Base-by-base conservation (phyloP, 1,140 invertebrate genomes). In the Chionoecetes opilio region DNA sequence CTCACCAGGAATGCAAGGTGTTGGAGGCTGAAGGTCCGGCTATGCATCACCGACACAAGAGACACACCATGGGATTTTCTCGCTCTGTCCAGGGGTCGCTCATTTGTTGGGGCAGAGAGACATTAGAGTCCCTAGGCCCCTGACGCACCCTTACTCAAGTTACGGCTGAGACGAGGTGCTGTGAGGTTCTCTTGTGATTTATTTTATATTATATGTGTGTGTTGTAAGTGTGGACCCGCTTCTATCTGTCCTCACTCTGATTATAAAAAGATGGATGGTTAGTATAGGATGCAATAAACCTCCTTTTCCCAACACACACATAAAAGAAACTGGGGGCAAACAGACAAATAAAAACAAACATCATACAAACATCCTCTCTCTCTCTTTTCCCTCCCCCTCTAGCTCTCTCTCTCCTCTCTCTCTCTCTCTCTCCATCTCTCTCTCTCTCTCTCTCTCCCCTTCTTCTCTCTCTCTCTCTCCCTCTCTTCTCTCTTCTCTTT, bases 71-170 rank as follows among this genome's bases (percentile, higher is more conserved):
- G 21, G 63, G 63, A 75, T 75, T 75, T 75, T 17, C 63, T 75
- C n/a, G 63, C 63, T 75, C 63, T n/a, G 63, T 75, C 63, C n/a
- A n/a, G 63, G 63, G 63, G 63, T 75, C 63, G n/a, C 63, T 75
- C 63, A 75, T 75, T 75, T 26, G 63, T 75, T 75, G 63, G n/a
- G 26, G 63, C 63, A 2, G 63, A n/a, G 63, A 75, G 63, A 75
- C 46, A 53, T 17, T 41, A 2, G 46, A 53, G 46, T 11, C 21
- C 46, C 2, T 17, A 53, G 46, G 46, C 9, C 46, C 46, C 46
- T 53, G 46, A 53, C 46, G 46, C 46, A 53, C 46, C 21, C 46
- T 17, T 53, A 53, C 46, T 53, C 46, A 53, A 17, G 46, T 17
- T 53, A 17, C 11, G 46, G 21, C 46, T 14, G 46, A n/a, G 46